phyloP scores from a whole-genome alignment of 2,888 invertebrate genomes.

The Toxonevra muliebris region DNA sequence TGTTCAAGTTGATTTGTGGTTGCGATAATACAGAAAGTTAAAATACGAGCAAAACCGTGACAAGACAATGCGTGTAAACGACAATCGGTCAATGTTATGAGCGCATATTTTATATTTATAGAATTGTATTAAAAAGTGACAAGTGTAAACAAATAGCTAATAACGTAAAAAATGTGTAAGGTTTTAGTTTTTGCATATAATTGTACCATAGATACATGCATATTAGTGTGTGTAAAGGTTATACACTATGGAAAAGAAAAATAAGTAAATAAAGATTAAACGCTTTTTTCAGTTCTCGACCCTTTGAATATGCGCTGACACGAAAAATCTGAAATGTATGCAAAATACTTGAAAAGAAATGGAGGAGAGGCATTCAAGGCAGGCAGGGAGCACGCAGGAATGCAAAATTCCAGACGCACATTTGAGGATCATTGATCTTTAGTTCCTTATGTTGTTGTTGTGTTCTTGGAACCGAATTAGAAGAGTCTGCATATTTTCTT shows the following conservation, averaged over 20 bases:
- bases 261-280: too few species aligned
- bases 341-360: too few species aligned
- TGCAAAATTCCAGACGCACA: neutral
- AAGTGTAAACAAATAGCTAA: conserved; percentile 1
- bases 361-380: neutral
- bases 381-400: neutral
- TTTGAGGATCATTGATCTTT: conserved; percentile 4
- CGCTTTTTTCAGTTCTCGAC: too few species aligned
- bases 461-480: too few species aligned
- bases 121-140: neutral
- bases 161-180: neutral
- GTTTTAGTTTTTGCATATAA: too few species aligned
- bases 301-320: too few species aligned
- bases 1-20: neutral
- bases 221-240: too few species aligned
- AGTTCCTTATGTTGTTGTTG: neutral
- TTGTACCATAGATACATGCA: too few species aligned
- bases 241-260: too few species aligned
- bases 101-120: conserved; percentile 20
- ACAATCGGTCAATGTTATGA: conserved; percentile 30
- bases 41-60: neutral
- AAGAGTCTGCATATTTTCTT: too few species aligned
- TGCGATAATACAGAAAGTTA: conserved; percentile 7
- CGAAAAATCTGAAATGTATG: too few species aligned
- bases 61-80: conserved; percentile 8